phyloP scores from a whole-genome alignment of 2,113 vertebrate genomes.

The Synodontis membranacea region DNA sequence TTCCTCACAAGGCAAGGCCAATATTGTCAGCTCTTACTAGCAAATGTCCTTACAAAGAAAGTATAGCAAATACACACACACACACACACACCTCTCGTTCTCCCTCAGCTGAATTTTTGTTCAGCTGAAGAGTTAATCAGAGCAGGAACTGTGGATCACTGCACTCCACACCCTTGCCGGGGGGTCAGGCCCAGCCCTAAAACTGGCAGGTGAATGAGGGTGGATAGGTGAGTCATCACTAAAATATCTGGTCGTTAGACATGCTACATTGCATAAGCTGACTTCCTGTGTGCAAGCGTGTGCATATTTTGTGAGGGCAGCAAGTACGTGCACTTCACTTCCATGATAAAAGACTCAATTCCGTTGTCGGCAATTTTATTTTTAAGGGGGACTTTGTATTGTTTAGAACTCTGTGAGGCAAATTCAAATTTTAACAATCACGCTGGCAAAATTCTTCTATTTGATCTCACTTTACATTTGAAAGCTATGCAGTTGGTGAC shows the following conservation, averaged over 20 bases:
- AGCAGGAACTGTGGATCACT: slow-evolving; percentile 64
- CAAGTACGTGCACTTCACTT: background rate
- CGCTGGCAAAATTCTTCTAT: background rate
- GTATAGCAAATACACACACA: slow-evolving; percentile 14
- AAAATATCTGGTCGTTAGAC: slow-evolving; percentile 59
- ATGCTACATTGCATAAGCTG: slow-evolving; percentile 1
- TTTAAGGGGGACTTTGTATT: background rate
- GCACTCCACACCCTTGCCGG: slow-evolving; percentile 58
- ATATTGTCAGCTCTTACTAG: too few species aligned
- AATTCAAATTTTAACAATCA: background rate
- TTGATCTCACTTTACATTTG: background rate
- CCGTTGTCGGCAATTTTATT: slow-evolving; percentile 1
- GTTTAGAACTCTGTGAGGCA: background rate
- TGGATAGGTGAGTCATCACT: slow-evolving; percentile 62
- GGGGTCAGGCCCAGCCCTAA: slow-evolving; percentile 18
- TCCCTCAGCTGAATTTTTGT: slow-evolving; percentile 38
- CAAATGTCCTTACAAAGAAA: too few species aligned
- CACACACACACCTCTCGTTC: background rate
- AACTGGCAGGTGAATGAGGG: slow-evolving; percentile 26
- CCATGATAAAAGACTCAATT: background rate
- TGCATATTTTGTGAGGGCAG: background rate
- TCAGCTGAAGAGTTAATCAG: slow-evolving; percentile 44
- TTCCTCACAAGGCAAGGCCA: too few species aligned
- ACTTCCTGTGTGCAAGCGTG: slow-evolving; percentile 39
- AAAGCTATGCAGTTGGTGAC: background rate